These are phyloP conservation scores for Porites divaricata DNA, from an alignment of 92 coral and sea anemone genomes.

Conservation along the genomic window DNA sequence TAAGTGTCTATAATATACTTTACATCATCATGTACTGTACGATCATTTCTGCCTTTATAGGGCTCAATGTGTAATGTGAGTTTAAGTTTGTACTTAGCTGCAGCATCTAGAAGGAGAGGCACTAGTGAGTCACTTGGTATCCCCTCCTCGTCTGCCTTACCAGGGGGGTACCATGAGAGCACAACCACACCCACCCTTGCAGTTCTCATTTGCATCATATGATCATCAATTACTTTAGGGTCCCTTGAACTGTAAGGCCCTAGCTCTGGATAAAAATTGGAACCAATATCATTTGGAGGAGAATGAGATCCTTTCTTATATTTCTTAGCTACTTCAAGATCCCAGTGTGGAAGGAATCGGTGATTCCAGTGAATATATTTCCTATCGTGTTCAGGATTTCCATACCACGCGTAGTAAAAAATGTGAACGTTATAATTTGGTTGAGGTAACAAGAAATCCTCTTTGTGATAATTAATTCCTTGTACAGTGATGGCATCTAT, in stretches of 20 bases:
- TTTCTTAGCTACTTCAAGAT: constrained; percentile 66
- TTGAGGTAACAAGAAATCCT: constrained; percentile 25
- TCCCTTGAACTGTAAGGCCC: constrained; percentile 95
- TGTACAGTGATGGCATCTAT: not conserved
- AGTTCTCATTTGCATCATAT: constrained; percentile 86
- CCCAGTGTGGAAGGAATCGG: constrained; percentile 89
- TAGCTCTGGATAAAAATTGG: constrained; percentile 92
- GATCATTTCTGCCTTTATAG: constrained; percentile 81
- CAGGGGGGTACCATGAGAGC: constrained; percentile 96
- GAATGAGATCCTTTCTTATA: constrained; percentile 68
- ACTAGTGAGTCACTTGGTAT: constrained; percentile 77
- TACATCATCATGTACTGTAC: constrained; percentile 83
- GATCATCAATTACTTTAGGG: constrained; percentile 75
- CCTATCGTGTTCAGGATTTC: constrained; percentile 84
- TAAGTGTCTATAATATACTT: constrained; percentile 78
- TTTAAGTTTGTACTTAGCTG: constrained; percentile 73
- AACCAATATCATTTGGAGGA: constrained; percentile 95
- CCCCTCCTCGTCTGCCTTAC: constrained; percentile 90
- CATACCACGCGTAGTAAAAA: constrained; percentile 98
- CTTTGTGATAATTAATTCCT: not conserved
- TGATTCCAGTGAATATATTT: constrained; percentile 96
- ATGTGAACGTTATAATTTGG: constrained; percentile 90
- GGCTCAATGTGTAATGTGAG: constrained; percentile 93
- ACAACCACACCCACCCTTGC: constrained; percentile 95
- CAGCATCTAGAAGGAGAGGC: constrained; percentile 72